phyloP scores from a whole-genome alignment of 2,888 invertebrate species.

The Congeria kusceri region DNA sequence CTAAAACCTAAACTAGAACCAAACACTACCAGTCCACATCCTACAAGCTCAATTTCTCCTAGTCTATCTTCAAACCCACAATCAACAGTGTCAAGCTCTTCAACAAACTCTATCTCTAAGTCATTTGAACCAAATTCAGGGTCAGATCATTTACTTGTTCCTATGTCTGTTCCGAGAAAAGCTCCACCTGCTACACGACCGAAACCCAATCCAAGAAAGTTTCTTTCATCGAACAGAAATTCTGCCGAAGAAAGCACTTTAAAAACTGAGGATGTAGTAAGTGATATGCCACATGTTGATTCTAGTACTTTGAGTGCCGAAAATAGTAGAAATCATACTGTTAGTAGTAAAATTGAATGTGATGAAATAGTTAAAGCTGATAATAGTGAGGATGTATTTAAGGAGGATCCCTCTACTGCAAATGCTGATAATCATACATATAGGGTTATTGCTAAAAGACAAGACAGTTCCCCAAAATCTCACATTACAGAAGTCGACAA shows the following conservation, averaged over 20 bases:
- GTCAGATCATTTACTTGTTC: too few relatives aligned
- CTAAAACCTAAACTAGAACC: too few relatives aligned
- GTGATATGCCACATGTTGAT: not conserved
- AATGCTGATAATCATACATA: conserved; percentile 47
- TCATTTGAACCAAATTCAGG: conserved; percentile 8
- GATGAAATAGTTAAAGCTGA: not conserved
- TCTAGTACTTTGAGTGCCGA: not conserved
- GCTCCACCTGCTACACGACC: conserved; percentile 47
- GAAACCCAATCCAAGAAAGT: conserved; percentile 60
- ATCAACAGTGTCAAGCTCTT: too few relatives aligned
- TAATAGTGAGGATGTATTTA: conserved; percentile 11
- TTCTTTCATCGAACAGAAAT: conserved; percentile 50
- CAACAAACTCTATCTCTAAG: too few relatives aligned
- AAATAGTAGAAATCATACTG: not conserved
- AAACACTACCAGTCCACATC: too few relatives aligned
- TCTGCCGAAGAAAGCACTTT: conserved; percentile 54
- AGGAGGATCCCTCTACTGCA: conserved; percentile 9
- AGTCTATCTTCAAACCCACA: too few relatives aligned
- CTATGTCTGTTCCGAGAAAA: conserved; percentile 50
- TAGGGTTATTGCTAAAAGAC: conserved; percentile 52
- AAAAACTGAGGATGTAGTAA: not conserved
- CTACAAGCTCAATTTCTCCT: too few relatives aligned
- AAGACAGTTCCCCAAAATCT: conserved; percentile 24
- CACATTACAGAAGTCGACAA: conserved; percentile 34
- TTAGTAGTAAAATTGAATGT: not conserved